Base-by-base conservation (phyloP, 2,888 invertebrate genomes). In the Microctonus brassicae region DNA sequence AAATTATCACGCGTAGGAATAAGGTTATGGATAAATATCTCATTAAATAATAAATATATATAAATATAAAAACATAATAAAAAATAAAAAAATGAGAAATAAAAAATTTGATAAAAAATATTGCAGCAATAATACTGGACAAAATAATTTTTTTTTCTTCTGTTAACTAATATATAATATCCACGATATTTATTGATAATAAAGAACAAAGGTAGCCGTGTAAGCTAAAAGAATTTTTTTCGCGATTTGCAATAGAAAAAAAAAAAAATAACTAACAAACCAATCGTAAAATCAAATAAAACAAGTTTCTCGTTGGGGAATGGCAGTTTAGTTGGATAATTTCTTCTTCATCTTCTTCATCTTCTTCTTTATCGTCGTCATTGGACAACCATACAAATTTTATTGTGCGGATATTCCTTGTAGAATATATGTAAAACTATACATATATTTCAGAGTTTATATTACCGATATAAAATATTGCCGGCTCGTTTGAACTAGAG, bases 401-500 rank as follows among this genome's bases (percentile, higher is more conserved):
- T 36, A 57, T 10, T 39, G 68, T 36, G n/a, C 24, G 36, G n/a
- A 11, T 61, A 39, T 62, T 69, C 62, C 24, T n/a, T 24, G 55
- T 70, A 42, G 64, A 29, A 62, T 61, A 82, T 83, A 84, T 85
- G 83, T 83, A 82, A 82, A 85, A 81, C 77, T 74, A 62, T 22
- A 58, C 17, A 26, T 65, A 62, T 77, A 77, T 81, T 82, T 82
- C 73, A 77, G n/a, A 78, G 77, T 83, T 84, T 79, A 80, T 79
- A 77, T 77, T 73, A 76, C 75, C 73, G 82, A 83, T 81, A 81
- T 82, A 80, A 82, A 82, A 80, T 81, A 75, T 79, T 81, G 81
- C 82, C 86, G 85, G 86, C 82, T 78, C 82, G 84, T 85, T 86
- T 86, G 86, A 85, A 82, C 81, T 72, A 75, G 73, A 70, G 69